Percentiles rank a stretch among this genome's conserved stretches.
phyloP scores from a whole-genome alignment of 2,797 vertebrate genomes.

The Heterohyrax brucei region DNA sequence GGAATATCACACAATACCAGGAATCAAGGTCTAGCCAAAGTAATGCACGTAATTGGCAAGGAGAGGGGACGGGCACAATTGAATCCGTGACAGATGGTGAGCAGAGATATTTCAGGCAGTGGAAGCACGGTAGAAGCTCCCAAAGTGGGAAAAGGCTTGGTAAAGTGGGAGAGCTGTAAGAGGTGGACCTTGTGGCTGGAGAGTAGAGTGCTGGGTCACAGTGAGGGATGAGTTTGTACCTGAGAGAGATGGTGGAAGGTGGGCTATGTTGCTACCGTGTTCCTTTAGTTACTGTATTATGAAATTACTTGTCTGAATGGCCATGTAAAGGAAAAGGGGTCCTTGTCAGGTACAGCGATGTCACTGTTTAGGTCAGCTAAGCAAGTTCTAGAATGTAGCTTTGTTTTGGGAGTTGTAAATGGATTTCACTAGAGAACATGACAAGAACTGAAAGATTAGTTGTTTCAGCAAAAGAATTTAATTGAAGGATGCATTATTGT shows the following conservation, averaged over 20 bases:
- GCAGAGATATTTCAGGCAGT: neutral
- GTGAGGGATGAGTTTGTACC: neutral
- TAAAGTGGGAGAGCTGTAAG: neutral
- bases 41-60: too few species aligned
- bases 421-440: slow-evolving; percentile 73
- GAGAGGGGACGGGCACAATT: too few species aligned
- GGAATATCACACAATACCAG: too few species aligned
- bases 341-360: neutral
- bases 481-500: slow-evolving; percentile 59
- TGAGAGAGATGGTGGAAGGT: neutral
- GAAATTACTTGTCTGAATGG: neutral
- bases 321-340: neutral
- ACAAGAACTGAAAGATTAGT: slow-evolving; percentile 65
- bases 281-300: neutral
- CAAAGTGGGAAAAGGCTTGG: neutral
- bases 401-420: slow-evolving; percentile 47
- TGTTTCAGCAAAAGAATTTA: slow-evolving; percentile 74
- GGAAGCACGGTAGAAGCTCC: neutral
- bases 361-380: neutral
- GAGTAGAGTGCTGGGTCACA: too few species aligned
- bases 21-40: too few species aligned
- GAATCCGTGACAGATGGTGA: neutral
- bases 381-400: slow-evolving; percentile 47
- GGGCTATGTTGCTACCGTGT: rapidly evolving
- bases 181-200: too few species aligned